phyloP scores from a whole-genome alignment of 1,140 invertebrate genomes.

The Lordiphosa clarofinis region DNA sequence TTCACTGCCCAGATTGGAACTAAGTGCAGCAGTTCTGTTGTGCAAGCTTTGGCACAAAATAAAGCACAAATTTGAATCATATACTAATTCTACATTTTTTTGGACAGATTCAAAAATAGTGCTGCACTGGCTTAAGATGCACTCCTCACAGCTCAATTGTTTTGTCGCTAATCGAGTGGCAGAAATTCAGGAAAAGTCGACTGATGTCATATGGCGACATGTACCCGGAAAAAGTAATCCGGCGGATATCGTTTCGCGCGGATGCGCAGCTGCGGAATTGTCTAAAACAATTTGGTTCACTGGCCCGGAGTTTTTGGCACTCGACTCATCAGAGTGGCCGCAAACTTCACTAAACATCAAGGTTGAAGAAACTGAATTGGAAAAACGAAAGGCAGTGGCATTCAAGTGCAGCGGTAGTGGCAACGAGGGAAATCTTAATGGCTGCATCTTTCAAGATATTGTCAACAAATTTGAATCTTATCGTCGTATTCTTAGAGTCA shows the following conservation, averaged over 20 bases:
- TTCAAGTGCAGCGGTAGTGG: slow-evolving; percentile 1
- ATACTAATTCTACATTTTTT: slow-evolving; percentile 2
- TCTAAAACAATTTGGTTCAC: too few relatives aligned
- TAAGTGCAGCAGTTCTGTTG: not conserved
- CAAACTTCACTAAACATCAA: not conserved
- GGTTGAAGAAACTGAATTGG: not conserved
- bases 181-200: slow-evolving; percentile 6
- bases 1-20: too few relatives aligned
- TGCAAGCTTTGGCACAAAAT: not conserved
- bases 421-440: not conserved
- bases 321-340: not conserved
- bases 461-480: not conserved
- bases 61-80: slow-evolving; percentile 2
- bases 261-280: too few relatives aligned
- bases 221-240: slow-evolving; percentile 4
- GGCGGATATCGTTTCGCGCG: not conserved
- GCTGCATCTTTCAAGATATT: not conserved
- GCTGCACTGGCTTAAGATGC: slow-evolving; percentile 17
- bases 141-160: slow-evolving; percentile 14
- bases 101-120: slow-evolving; percentile 24
- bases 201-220: not conserved
- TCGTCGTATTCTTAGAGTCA: not conserved
- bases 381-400: not conserved
- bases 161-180: slow-evolving; percentile 17
- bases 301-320: not conserved